phyloP scores from a whole-genome alignment of 2,113 vertebrate species.

The Sula dactylatra region DNA sequence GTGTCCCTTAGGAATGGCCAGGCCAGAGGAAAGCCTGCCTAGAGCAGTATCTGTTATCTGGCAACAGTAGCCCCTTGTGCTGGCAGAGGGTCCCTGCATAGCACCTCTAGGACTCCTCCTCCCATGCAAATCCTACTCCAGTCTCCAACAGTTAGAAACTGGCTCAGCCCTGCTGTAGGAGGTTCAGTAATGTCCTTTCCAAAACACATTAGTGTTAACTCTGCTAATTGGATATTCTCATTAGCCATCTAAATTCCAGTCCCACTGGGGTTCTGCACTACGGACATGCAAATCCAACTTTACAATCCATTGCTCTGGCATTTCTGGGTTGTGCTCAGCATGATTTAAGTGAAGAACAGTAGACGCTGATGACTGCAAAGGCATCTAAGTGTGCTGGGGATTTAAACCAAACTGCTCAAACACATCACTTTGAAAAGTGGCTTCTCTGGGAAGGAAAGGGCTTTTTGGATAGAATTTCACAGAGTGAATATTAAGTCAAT shows the following conservation, averaged over 20 bases:
- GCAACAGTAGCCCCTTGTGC: neutral
- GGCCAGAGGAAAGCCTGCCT: neutral
- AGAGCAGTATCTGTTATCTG: neutral
- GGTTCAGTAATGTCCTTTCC: neutral
- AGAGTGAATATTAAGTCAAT: neutral
- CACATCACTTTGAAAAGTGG: neutral
- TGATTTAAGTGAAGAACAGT: neutral
- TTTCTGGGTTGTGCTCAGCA: neutral
- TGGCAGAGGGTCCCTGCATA: neutral
- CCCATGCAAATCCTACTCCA: neutral
- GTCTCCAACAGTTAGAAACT: neutral
- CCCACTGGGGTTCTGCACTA: neutral
- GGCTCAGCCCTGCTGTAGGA: neutral
- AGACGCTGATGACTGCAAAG: constrained; percentile 17
- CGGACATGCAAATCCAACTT: neutral
- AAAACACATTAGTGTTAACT: neutral
- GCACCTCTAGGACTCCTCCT: neutral
- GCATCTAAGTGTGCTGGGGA: neutral
- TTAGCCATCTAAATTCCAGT: neutral
- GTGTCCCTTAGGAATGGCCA: neutral
- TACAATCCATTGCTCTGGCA: neutral
- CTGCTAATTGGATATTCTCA: constrained; percentile 11
- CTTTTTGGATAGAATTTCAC: neutral
- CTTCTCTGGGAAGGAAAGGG: neutral
- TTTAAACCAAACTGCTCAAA: neutral